Conservation (phyloP, 2,113 vertebrate species). For the Tautogolabrus adspersus region DNA sequence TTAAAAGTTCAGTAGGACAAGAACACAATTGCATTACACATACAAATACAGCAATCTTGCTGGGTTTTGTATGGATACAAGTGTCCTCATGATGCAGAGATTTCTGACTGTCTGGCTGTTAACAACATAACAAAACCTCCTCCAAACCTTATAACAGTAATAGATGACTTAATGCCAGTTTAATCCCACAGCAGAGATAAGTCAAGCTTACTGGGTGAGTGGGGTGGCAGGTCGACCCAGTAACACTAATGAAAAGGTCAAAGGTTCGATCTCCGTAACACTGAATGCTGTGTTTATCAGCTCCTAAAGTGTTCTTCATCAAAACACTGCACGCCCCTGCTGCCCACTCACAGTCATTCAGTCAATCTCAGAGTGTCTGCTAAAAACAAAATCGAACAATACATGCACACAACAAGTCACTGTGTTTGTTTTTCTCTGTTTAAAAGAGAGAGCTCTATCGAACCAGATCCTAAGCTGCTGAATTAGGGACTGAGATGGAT, state of each 20-base stretch:
- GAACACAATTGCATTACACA: no score
- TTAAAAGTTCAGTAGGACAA: no score
- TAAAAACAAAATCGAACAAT: not conserved
- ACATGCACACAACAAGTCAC: not conserved
- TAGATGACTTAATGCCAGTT: conserved; percentile 1
- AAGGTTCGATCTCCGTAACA: not conserved
- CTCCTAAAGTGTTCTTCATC: not conserved
- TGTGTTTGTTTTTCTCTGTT: conserved; percentile 10
- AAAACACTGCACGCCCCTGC: not conserved
- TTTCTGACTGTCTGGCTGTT: not conserved
- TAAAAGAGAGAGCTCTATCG: conserved; percentile 23
- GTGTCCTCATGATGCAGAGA: not conserved
- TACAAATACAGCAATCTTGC: no score
- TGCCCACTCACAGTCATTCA: conserved; percentile 10
- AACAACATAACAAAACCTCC: not conserved
- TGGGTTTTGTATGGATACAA: not conserved
- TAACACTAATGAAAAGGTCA: conserved; percentile 23
- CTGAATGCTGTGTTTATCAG: not conserved
- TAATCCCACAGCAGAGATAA: conserved; percentile 34
- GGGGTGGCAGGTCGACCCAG: not conserved
- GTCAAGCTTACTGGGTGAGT: conserved; percentile 14
- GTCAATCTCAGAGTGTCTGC: not conserved
- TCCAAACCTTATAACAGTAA: not conserved
- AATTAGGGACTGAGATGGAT: conserved; percentile 40
- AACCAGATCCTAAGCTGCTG: conserved; percentile 37